phyloP scores from a whole-genome alignment of 2,888 invertebrate genomes.

The Noctuana brunneofusca region DNA sequence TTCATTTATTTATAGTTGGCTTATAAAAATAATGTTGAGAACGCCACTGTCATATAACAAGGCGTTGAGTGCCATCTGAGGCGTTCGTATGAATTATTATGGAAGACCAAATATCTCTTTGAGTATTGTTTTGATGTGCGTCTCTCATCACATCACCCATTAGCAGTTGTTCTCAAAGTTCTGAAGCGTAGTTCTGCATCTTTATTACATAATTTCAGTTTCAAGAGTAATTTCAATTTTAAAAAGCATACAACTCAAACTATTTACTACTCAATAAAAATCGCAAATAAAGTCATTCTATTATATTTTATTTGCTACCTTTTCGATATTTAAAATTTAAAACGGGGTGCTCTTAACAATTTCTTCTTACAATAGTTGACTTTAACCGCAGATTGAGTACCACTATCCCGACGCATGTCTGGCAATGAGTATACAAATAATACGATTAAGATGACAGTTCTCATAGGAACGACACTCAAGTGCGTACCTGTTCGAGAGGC shows the following conservation, averaged over 20 bases:
- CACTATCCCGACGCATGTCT: constrained; percentile 29
- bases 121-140: constrained; percentile 63
- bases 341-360: too few relatives aligned
- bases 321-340: neutral
- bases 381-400: constrained; percentile 14
- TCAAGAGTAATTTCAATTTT: too few relatives aligned
- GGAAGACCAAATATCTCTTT: constrained; percentile 61
- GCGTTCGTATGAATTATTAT: constrained; percentile 63
- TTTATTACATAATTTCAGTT: too few relatives aligned
- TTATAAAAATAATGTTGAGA: constrained; percentile 65
- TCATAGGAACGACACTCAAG: constrained; percentile 61
- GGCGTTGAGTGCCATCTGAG: constrained; percentile 63
- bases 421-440: constrained; percentile 51
- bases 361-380: neutral
- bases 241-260: too few relatives aligned
- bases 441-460: constrained; percentile 66
- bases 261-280: too few relatives aligned
- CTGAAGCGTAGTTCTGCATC: neutral
- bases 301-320: too few relatives aligned
- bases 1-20: constrained; percentile 48
- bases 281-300: too few relatives aligned
- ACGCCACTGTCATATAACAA: constrained; percentile 62
- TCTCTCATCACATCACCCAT: constrained; percentile 45
- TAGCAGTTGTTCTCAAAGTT: constrained; percentile 13
- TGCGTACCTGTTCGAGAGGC: constrained; percentile 43